A percentile compares a stretch with the other conserved stretches of the same genome.
These are phyloP conservation scores for Luperina nickerlii DNA, from an alignment of 2,888 invertebrate genomes.

Conservation along the genomic window DNA sequence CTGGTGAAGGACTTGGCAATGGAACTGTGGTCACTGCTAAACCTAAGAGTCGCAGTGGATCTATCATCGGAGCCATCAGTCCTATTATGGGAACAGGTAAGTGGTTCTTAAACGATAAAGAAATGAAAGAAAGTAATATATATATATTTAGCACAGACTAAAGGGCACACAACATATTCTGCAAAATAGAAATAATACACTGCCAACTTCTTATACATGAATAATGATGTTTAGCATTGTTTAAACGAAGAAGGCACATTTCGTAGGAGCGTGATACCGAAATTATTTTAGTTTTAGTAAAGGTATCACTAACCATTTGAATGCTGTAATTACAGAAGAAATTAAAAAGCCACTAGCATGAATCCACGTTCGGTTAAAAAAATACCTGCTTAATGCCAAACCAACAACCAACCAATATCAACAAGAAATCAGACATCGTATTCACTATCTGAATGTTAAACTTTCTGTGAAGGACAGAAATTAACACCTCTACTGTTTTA, in stretches of 20 bases:
- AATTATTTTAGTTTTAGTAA: not conserved
- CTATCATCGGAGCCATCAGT: conserved; percentile 88
- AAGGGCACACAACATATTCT: not conserved
- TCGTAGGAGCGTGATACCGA: not conserved
- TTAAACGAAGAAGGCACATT: not conserved
- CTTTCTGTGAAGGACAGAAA: not conserved
- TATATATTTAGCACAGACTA: not conserved
- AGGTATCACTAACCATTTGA: not conserved
- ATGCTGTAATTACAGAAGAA: no score
- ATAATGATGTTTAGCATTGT: not conserved
- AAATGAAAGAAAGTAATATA: not conserved
- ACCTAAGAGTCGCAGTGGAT: conserved; percentile 88
- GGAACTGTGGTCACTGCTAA: conserved; percentile 77
- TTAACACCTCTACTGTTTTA: conserved; percentile 55
- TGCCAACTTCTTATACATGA: not conserved
- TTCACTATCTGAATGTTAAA: not conserved
- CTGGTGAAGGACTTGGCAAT: conserved; percentile 80
- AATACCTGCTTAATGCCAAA: no score
- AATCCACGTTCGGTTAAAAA: not conserved
- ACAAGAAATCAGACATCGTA: not conserved
- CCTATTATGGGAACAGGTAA: conserved; percentile 89
- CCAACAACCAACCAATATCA: not conserved
- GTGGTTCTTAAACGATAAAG: not conserved
- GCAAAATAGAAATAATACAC: not conserved
- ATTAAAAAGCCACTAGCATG: no score